These are phyloP conservation scores for Natrix natrix DNA, from an alignment of 2,797 vertebrate species.

Conservation along the genomic window DNA sequence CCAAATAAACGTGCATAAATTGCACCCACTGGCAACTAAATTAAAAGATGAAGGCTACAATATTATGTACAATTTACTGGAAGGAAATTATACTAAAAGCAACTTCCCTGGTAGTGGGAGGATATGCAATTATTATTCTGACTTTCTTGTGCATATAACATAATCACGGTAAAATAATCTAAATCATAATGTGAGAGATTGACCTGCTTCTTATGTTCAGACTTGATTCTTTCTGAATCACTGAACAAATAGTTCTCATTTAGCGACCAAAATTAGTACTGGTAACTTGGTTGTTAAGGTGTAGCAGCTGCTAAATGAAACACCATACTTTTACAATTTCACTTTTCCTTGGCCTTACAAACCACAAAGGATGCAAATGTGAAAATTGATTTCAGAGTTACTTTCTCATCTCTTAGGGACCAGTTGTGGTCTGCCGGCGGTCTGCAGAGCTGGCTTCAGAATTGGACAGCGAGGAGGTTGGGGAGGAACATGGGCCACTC, in stretches of 20 bases:
- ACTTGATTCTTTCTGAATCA: not conserved
- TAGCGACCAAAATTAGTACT: not conserved
- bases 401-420: not conserved
- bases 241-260: not conserved
- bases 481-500: no score
- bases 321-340: not conserved
- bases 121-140: not conserved
- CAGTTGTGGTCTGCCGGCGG: no score
- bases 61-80: not conserved
- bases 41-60: not conserved
- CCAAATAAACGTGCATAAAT: not conserved
- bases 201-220: not conserved
- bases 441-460: no score
- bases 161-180: not conserved
- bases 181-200: not conserved
- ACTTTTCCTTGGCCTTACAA: not conserved
- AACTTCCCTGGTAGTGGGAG: not conserved
- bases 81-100: not conserved
- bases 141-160: not conserved
- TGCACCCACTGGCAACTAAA: not conserved
- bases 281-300: not conserved
- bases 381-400: not conserved
- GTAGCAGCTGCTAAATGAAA: not conserved
- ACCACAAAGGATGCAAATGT: not conserved
- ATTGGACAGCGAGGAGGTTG: no score